A percentile compares a stretch with the other conserved stretches of the same genome.
These are phyloP conservation scores for Gymnocheta viridis DNA, from an alignment of 2,888 invertebrate genomes.

Conservation along the genomic window DNA sequence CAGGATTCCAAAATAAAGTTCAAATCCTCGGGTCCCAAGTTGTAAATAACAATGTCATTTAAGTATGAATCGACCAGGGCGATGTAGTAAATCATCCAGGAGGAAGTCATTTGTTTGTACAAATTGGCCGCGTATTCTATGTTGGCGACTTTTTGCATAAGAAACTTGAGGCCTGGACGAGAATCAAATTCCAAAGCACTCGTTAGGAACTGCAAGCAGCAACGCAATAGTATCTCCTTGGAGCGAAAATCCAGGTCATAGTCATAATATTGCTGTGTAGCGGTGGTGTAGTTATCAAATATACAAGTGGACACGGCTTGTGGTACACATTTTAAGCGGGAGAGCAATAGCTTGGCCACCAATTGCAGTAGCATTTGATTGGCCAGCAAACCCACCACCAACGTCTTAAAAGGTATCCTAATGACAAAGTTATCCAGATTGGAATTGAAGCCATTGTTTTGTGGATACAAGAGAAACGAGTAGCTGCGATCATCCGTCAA, in stretches of 20 bases:
- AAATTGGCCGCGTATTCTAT: constrained; percentile 93
- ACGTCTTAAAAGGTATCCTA: constrained; percentile 92
- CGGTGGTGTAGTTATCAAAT: constrained; percentile 81
- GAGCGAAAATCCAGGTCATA: constrained; percentile 82
- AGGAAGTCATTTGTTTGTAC: constrained; percentile 95
- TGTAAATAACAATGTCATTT: constrained; percentile 86
- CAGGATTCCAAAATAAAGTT: constrained; percentile 86
- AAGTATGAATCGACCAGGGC: constrained; percentile 93
- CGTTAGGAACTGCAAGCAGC: constrained; percentile 91
- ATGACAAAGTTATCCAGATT: constrained; percentile 91
- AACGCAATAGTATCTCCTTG: constrained; percentile 87
- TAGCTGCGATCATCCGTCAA: constrained; percentile 92
- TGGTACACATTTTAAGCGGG: constrained; percentile 87
- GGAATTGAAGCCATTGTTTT: constrained; percentile 87
- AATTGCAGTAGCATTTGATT: constrained; percentile 96
- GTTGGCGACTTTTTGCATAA: constrained; percentile 95
- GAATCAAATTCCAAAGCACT: constrained; percentile 94
- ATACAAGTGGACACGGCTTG: constrained; percentile 83
- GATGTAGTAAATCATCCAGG: constrained; percentile 94
- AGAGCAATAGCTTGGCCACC: constrained; percentile 92
- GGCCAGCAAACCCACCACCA: constrained; percentile 94
- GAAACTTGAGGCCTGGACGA: constrained; percentile 95
- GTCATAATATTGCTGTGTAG: constrained; percentile 82
- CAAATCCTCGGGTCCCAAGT: constrained; percentile 85
- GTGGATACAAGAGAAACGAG: constrained; percentile 92